Evolutionary conservation across 2,888 invertebrate genomes (phyloP).

Genomic region (Spisula subtruncata): DNA sequence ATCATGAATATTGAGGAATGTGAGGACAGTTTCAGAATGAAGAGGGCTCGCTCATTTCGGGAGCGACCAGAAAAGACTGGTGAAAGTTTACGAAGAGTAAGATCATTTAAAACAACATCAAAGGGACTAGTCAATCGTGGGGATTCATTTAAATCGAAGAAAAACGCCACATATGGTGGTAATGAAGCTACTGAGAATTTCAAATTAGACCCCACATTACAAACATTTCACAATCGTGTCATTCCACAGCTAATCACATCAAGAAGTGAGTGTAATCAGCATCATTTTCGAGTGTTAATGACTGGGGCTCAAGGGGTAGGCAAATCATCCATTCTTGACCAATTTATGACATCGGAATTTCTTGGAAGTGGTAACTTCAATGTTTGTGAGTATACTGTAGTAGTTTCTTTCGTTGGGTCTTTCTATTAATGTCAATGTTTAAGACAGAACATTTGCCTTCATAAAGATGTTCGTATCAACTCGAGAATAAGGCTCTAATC

Average conservation of each 20-base stretch:
- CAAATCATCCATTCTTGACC: constrained; percentile 87
- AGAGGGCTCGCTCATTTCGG: constrained; percentile 48
- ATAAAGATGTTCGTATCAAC: too few species aligned
- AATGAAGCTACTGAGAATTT: neutral
- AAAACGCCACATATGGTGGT: constrained; percentile 88
- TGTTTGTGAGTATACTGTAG: constrained; percentile 38
- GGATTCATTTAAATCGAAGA: constrained; percentile 94
- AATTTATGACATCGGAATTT: constrained; percentile 56
- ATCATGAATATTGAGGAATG: neutral
- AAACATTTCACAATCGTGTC: constrained; percentile 39
- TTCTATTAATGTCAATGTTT: too few species aligned
- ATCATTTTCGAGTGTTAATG: constrained; percentile 90
- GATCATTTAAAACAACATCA: constrained; percentile 97
- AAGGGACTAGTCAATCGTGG: constrained; percentile 94
- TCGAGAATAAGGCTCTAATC: too few species aligned
- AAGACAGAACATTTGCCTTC: too few species aligned
- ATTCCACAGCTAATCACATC: constrained; percentile 40
- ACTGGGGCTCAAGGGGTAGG: constrained; percentile 91
- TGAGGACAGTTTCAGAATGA: constrained; percentile 32
- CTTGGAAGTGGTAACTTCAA: constrained; percentile 32
- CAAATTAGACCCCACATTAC: neutral
- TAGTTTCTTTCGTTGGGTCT: too few species aligned
- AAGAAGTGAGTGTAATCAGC: constrained; percentile 25
- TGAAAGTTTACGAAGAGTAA: constrained; percentile 89
- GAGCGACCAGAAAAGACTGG: constrained; percentile 43